phyloP scores from a whole-genome alignment of 2,113 vertebrate species.

The Indicator maculatus region DNA sequence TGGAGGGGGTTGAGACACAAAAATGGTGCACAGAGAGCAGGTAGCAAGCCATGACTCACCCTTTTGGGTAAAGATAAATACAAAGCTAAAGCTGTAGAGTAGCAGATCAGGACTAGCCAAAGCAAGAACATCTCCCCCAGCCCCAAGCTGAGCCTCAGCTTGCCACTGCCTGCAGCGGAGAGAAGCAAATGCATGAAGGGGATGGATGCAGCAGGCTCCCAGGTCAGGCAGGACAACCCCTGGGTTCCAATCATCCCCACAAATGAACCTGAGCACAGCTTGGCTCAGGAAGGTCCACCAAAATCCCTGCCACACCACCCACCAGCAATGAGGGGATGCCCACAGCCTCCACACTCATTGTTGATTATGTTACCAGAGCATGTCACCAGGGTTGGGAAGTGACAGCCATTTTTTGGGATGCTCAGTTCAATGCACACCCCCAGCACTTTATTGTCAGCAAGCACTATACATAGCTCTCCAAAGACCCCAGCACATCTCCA shows the following conservation, averaged over 20 bases:
- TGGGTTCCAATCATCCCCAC: not conserved
- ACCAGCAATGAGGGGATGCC: not conserved
- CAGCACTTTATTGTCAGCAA: not conserved
- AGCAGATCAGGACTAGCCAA: not conserved
- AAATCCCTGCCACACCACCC: not conserved
- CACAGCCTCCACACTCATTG: not conserved
- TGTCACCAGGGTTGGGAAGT: not conserved
- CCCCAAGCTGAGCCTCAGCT: not conserved
- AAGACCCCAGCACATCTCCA: not conserved
- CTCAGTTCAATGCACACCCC: not conserved
- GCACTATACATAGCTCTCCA: rapidly evolving
- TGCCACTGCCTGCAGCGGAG: rapidly evolving
- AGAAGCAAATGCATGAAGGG: not conserved
- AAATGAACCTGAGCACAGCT: not conserved
- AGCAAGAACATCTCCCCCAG: not conserved
- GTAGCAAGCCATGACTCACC: not conserved
- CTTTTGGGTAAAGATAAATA: not conserved
- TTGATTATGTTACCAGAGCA: not conserved
- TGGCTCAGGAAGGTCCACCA: not conserved
- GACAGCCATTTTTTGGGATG: not conserved
- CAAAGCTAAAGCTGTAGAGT: not conserved
- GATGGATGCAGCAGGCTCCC: too few species aligned
- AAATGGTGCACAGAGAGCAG: rapidly evolving
- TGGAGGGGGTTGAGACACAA: not conserved
- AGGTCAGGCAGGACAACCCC: not conserved